Base-by-base conservation (phyloP, 2,888 invertebrate genomes). In the Laothoe populi region DNA sequence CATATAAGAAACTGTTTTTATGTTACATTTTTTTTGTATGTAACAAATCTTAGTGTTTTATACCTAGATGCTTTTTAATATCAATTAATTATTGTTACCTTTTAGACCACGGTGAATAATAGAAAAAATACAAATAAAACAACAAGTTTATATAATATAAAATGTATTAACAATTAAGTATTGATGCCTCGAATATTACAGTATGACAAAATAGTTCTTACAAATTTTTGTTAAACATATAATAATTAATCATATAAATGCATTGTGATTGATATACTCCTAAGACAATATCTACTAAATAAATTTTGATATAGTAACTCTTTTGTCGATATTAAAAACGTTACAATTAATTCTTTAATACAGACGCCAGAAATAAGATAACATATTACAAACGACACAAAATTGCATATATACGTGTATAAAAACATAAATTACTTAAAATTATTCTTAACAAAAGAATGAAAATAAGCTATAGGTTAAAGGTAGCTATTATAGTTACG, bases 91-190 rank as follows among this genome's bases (percentile, higher is more conserved):
- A n/a, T n/a, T n/a, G n/a, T n/a, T n/a, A n/a, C n/a, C n/a, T n/a
- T n/a, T n/a, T n/a, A n/a, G n/a, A n/a, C n/a, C n/a, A n/a, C n/a
- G 7, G n/a, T 21, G 13, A 1, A 48, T 48, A 19, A 19, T 48
- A 13, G 21, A 4, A 23, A 44, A 59, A 64, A 65, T 57, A 59
- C 21, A 64, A 63, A 62, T 59, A 64, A 61, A 61, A 63, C 57
- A 63, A 64, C 65, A 67, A 69, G 49, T 40, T 57, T 40, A 35
- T 60, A 53, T 62, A 44, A 40, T 62, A 48, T 62, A 71, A 73
- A 62, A 65, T 84, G 81, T 84, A 84, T 81, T 84, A 79, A 85
- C 81, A 87, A 73, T 85, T 86, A 88, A 88, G 87, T 87, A 87
- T 83, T 80, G 75, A 74, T 80, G 87, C 86, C 83, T 82, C 66